Evolutionary conservation across 2,888 invertebrate species (phyloP).

Genomic region (Microplitis deprimator): DNA sequence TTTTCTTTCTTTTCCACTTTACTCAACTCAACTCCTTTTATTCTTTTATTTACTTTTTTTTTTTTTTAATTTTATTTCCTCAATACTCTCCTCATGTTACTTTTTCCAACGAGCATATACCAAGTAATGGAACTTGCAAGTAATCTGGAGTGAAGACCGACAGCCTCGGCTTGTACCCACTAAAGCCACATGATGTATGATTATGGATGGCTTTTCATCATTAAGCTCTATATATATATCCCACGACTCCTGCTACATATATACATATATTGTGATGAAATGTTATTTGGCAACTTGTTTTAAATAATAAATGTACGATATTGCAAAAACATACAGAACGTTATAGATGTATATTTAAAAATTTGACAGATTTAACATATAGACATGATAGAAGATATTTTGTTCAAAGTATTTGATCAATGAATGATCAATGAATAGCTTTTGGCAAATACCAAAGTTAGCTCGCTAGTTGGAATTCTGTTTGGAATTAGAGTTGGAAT

Average conservation of each 20-base stretch:
- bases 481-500: conserved; percentile 16
- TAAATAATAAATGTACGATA: not conserved
- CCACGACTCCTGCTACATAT: no score
- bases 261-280: no score
- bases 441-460: conserved; percentile 11
- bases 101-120: not conserved
- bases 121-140: conserved; percentile 39
- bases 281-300: not conserved
- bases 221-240: not conserved
- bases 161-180: conserved; percentile 12
- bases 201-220: not conserved
- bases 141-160: conserved; percentile 38
- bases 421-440: conserved; percentile 28
- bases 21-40: conserved; percentile 14
- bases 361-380: not conserved
- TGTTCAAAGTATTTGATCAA: conserved; percentile 28
- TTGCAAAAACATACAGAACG: no score
- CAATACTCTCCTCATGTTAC: conserved; percentile 14
- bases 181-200: conserved; percentile 17
- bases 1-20: not conserved
- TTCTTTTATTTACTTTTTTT: not conserved
- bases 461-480: conserved; percentile 25
- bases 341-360: no score
- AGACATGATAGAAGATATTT: not conserved
- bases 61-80: not conserved